phyloP scores from a whole-genome alignment of 2,797 vertebrate species.

The Myripristis murdjan region DNA sequence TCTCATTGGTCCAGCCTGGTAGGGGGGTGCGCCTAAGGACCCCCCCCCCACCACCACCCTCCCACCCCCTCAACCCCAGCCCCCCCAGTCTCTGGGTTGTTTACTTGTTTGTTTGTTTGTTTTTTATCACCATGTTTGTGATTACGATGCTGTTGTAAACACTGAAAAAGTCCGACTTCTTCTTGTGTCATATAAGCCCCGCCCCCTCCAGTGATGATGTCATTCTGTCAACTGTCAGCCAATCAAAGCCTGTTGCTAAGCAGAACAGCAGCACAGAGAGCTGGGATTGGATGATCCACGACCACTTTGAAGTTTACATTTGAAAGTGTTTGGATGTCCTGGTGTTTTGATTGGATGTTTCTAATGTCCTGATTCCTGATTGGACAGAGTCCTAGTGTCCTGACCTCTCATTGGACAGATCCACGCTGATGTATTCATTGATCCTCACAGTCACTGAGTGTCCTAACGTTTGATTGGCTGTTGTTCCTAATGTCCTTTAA shows the following conservation, averaged over 20 bases:
- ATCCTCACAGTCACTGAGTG: slow-evolving; percentile 2
- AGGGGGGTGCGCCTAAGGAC: no score
- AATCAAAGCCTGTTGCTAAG: no score
- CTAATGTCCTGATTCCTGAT: background rate
- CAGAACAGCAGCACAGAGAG: background rate
- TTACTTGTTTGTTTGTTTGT: background rate
- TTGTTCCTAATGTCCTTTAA: slow-evolving; percentile 29
- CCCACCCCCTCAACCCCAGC: no score
- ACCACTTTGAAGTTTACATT: no score
- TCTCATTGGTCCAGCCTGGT: slow-evolving; percentile 5
- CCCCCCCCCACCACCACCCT: no score
- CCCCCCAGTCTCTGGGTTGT: no score
- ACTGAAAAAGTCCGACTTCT: background rate
- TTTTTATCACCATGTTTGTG: background rate
- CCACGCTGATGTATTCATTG: background rate
- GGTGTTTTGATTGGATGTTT: no score
- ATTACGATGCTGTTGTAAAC: background rate
- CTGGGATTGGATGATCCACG: slow-evolving; percentile 28
- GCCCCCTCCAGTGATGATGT: background rate
- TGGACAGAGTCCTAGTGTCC: background rate
- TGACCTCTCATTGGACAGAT: background rate
- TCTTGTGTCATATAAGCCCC: background rate
- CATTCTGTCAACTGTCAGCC: background rate
- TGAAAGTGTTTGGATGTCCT: no score
- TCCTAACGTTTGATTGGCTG: slow-evolving; percentile 29